These are phyloP conservation scores for Lepidurus packardi DNA, from an alignment of 1,140 invertebrate genomes.

Conservation along the genomic window DNA sequence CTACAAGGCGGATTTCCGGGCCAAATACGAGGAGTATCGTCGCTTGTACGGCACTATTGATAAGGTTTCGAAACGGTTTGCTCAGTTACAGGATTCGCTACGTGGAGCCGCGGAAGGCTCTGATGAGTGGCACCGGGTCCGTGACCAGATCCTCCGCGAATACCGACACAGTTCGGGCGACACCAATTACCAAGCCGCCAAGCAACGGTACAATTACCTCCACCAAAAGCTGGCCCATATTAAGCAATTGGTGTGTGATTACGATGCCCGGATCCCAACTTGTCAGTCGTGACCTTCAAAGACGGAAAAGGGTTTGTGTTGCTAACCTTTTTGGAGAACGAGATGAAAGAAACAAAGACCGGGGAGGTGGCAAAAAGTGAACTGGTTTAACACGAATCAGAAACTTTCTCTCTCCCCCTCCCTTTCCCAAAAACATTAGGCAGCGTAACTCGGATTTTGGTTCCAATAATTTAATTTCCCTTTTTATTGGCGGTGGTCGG, in stretches of 20 bases:
- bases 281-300: slow-evolving; percentile 34
- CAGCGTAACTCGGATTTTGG: slow-evolving; percentile 4
- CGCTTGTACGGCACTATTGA: slow-evolving; percentile 67
- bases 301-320: neutral
- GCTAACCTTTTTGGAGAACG: neutral
- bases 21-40: slow-evolving; percentile 76
- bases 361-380: slow-evolving; percentile 8
- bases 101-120: slow-evolving; percentile 50
- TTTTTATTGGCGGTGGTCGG: slow-evolving; percentile 7
- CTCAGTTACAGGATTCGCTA: slow-evolving; percentile 60
- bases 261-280: slow-evolving; percentile 50
- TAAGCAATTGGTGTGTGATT: slow-evolving; percentile 75
- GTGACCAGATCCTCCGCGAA: slow-evolving; percentile 69
- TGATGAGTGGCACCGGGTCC: slow-evolving; percentile 57
- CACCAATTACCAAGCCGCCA: slow-evolving; percentile 61
- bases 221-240: slow-evolving; percentile 85
- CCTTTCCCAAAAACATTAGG: neutral
- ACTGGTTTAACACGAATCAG: neutral
- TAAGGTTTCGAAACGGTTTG: slow-evolving; percentile 68
- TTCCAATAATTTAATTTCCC: slow-evolving; percentile 1
- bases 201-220: slow-evolving; percentile 72
- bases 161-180: slow-evolving; percentile 62
- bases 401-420: neutral
- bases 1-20: slow-evolving; percentile 83
- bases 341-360: neutral